These are phyloP conservation scores for Salvelinus fontinalis DNA, from an alignment of 2,113 vertebrate genomes.

Conservation along the genomic window DNA sequence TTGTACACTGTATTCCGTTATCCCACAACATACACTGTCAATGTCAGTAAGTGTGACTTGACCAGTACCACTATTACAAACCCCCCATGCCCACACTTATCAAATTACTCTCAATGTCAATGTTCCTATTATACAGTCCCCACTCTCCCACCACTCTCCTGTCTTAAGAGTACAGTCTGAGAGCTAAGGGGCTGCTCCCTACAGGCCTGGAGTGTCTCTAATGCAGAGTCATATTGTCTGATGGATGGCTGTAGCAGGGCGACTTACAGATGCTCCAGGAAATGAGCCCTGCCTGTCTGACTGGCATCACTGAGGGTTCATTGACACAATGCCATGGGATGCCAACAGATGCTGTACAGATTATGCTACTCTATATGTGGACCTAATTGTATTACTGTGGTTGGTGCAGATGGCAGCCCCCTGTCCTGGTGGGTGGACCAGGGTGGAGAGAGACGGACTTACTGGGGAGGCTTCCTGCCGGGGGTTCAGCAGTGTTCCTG, in stretches of 20 bases:
- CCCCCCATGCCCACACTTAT: neutral
- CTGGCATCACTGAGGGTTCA: neutral
- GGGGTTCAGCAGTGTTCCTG: slow-evolving; percentile 85
- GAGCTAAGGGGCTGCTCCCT: neutral
- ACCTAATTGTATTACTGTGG: too few species aligned
- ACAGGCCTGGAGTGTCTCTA: slow-evolving; percentile 18
- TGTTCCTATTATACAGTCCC: neutral
- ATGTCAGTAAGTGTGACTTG: neutral
- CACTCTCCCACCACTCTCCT: neutral
- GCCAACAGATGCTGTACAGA: neutral
- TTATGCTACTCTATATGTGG: neutral
- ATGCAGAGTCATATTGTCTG: slow-evolving; percentile 29
- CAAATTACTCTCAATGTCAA: neutral
- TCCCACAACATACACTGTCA: neutral
- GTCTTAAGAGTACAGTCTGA: neutral
- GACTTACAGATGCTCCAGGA: slow-evolving; percentile 42
- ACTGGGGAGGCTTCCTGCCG: slow-evolving; percentile 84
- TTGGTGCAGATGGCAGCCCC: slow-evolving; percentile 76
- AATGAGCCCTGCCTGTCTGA: slow-evolving; percentile 21
- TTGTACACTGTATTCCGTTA: neutral
- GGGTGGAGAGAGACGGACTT: slow-evolving; percentile 78
- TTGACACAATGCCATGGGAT: neutral
- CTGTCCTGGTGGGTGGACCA: slow-evolving; percentile 86
- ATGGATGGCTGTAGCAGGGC: slow-evolving; percentile 52
- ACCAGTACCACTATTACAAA: neutral